These are phyloP conservation scores for Plagodis pulveraria DNA, from an alignment of 2,888 invertebrate species.

Conservation along the genomic window DNA sequence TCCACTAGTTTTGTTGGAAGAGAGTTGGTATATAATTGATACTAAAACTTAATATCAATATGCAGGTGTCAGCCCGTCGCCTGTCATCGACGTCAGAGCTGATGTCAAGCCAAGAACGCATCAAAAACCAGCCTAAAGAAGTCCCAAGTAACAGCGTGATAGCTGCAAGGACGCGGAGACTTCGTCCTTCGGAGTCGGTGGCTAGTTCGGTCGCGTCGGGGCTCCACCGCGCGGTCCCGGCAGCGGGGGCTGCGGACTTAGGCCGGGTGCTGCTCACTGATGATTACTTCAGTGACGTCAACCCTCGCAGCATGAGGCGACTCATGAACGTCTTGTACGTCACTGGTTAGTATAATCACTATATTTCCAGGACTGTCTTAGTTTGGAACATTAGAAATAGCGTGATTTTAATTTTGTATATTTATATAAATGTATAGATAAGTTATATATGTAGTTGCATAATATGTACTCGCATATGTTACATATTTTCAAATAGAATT, in stretches of 20 bases:
- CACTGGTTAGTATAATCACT: slow-evolving; percentile 86
- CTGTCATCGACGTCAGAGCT: slow-evolving; percentile 92
- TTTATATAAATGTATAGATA: too few relatives aligned
- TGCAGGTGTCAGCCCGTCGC: slow-evolving; percentile 89
- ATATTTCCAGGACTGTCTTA: background rate
- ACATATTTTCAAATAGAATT: too few relatives aligned
- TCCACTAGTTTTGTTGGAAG: too few relatives aligned
- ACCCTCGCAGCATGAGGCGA: slow-evolving; percentile 97
- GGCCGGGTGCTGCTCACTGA: slow-evolving; percentile 96
- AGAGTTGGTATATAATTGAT: too few relatives aligned
- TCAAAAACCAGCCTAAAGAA: slow-evolving; percentile 78
- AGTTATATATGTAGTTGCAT: too few relatives aligned
- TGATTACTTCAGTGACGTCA: slow-evolving; percentile 99
- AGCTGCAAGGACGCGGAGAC: slow-evolving; percentile 88
- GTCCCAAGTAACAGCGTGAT: slow-evolving; percentile 78
- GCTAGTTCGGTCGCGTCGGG: slow-evolving; percentile 96
- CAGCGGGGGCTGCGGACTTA: slow-evolving; percentile 87
- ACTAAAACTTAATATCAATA: background rate
- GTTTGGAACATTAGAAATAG: background rate
- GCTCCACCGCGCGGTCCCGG: slow-evolving; percentile 87
- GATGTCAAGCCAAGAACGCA: slow-evolving; percentile 93
- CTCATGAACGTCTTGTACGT: slow-evolving; percentile 99
- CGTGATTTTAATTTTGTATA: too few relatives aligned
- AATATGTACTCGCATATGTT: too few relatives aligned
- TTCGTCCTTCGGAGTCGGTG: slow-evolving; percentile 94